phyloP scores from a whole-genome alignment of 2,113 vertebrate species.

The Xiphorhynchus elegans region DNA sequence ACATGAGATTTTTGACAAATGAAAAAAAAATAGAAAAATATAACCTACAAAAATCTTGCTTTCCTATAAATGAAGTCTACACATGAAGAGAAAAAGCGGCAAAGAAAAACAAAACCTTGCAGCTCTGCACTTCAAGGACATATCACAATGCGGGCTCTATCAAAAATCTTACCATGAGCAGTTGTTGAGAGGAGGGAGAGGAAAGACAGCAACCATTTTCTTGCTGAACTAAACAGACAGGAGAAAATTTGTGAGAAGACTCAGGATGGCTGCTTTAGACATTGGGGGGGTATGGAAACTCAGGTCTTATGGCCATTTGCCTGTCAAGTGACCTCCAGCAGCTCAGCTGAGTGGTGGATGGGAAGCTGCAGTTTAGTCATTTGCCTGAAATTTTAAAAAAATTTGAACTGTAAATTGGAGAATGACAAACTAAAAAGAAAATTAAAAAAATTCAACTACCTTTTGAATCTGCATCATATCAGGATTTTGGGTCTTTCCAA shows the following conservation, averaged over 20 bases:
- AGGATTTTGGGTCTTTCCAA: slow-evolving; percentile 55
- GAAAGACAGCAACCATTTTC: slow-evolving; percentile 71
- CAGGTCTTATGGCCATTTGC: neutral
- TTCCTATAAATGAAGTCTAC: slow-evolving; percentile 36
- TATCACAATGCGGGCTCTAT: slow-evolving; percentile 64
- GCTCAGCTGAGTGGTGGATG: fast-evolving
- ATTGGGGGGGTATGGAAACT: slow-evolving; percentile 20
- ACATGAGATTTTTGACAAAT: slow-evolving; percentile 46
- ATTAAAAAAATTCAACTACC: neutral
- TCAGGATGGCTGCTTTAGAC: slow-evolving; percentile 58
- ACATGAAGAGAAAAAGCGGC: neutral
- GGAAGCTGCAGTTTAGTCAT: neutral
- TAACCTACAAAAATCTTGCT: slow-evolving; percentile 13
- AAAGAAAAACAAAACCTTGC: slow-evolving; percentile 65
- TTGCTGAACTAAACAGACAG: slow-evolving; percentile 69
- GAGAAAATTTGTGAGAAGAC: slow-evolving; percentile 60
- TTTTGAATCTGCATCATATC: neutral
- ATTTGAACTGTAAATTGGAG: neutral
- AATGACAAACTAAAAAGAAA: neutral
- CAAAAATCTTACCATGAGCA: slow-evolving; percentile 65
- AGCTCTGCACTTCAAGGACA: slow-evolving; percentile 74
- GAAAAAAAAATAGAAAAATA: slow-evolving; percentile 15
- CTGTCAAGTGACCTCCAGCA: neutral
- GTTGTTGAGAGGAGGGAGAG: slow-evolving; percentile 22
- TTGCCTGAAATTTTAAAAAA: neutral